Evolutionary conservation across 2,113 vertebrate species (phyloP).

Genomic region (Salvator merianae): DNA sequence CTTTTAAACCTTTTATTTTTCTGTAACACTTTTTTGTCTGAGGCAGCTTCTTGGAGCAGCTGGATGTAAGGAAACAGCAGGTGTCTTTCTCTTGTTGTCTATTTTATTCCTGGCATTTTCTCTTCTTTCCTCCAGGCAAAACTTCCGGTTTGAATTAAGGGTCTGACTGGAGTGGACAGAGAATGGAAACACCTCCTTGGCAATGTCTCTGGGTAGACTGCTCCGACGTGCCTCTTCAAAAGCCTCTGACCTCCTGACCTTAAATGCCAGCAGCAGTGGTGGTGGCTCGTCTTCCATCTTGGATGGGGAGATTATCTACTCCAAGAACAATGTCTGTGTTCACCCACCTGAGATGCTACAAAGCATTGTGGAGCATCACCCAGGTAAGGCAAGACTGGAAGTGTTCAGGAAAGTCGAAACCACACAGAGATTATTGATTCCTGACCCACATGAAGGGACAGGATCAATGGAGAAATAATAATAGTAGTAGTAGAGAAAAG

Average conservation of each 20-base stretch:
- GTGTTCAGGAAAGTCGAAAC: too few species aligned
- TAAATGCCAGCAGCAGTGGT: constrained; percentile 74
- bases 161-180: constrained; percentile 70
- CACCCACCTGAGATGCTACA: constrained; percentile 90
- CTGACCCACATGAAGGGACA: too few species aligned
- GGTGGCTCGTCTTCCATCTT: constrained; percentile 65
- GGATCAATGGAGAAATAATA: too few species aligned
- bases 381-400: constrained; percentile 77
- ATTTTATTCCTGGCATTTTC: neutral
- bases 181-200: constrained; percentile 84
- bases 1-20: neutral
- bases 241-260: constrained; percentile 95
- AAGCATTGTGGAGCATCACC: constrained; percentile 89
- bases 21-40: neutral
- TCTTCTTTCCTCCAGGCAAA: constrained; percentile 40
- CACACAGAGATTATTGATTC: too few species aligned
- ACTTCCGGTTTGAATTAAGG: constrained; percentile 38
- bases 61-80: neutral
- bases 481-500: too few species aligned
- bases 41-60: neutral
- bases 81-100: neutral
- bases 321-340: constrained; percentile 98
- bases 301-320: constrained; percentile 95
- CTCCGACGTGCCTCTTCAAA: constrained; percentile 94
- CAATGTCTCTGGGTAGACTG: constrained; percentile 98